Evolutionary conservation across 2,113 vertebrate genomes (phyloP), one percentile per base, ranked within the genome.

Genomic region (Globicephala melas): DNA sequence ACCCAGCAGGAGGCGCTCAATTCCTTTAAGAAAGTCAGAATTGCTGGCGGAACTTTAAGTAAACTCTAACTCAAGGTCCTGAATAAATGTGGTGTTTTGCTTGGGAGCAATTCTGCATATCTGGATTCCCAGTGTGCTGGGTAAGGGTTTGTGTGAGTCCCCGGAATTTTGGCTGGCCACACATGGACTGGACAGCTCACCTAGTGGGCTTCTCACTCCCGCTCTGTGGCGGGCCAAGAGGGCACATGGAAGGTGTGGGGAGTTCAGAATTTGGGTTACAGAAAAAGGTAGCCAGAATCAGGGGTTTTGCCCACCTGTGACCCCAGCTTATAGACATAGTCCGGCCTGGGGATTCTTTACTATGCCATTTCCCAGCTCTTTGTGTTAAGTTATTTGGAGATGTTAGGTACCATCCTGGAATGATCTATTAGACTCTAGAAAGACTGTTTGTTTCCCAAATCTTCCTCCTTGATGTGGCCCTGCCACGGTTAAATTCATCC

Each of bases 1-100:
- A 0, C 1, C 97, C 97, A 93, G 91, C 86, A 97, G 97, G 44
- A 86, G 96, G 92, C 67, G 8, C 95, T 7, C 96, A n/a, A 3
- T 83, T 71, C 53, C 96, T 87, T 87, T 92, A n/a, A 44, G 76
- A 97, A 96, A 86, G 25, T 90, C 62, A 26, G 12, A 85, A 6
- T 83, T 1, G 1, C 79, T 8, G 4, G 23, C 67, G 20, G 36
- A 12, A 25, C 31, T 65, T 44, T 26, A 5, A 9, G 26, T 9
- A 44, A 62, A 44, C 9, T 25, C 63, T 85, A 80, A 62, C 38
- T 14, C 11, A 79, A 70, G 44, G 17, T 58, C 11, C 44, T 41
- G 17, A 84, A 41, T 55, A 28, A 67, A 81, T 38, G 36, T n/a
- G 58, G 5, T 82, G 55, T 93, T 96, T 90, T 67, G 25, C 63